A percentile compares a stretch with the other conserved stretches of the same genome.
phyloP scores from a whole-genome alignment of 2,797 vertebrate genomes.

The Hypotaenidia philippensis region DNA sequence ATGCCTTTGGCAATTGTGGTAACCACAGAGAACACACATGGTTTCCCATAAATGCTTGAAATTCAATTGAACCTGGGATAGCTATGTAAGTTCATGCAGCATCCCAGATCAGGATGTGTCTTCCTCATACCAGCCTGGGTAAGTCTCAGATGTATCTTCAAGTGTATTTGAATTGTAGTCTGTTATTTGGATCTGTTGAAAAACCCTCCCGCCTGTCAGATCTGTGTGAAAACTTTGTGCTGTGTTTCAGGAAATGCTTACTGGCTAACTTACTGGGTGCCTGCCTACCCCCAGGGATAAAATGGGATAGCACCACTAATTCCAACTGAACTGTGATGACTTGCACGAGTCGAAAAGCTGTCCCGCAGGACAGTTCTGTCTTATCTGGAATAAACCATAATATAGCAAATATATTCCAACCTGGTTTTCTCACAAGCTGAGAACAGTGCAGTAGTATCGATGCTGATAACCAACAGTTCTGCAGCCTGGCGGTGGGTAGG shows the following conservation, averaged over 20 bases:
- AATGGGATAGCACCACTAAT: neutral
- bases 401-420: neutral
- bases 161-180: neutral
- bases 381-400: neutral
- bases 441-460: neutral
- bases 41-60: neutral
- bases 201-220: neutral
- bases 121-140: neutral
- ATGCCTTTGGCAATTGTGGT: accelerated
- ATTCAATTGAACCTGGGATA: neutral
- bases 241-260: neutral
- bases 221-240: neutral
- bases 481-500: neutral
- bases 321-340: neutral
- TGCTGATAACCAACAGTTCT: neutral
- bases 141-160: neutral
- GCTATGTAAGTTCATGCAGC: neutral
- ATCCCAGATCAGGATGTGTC: neutral
- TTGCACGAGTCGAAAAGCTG: neutral
- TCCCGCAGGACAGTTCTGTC: neutral
- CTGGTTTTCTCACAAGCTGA: neutral
- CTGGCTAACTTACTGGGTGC: neutral
- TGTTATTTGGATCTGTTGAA: neutral
- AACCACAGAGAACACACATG: neutral
- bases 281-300: neutral